A percentile compares a stretch with the other conserved stretches of the same genome.
These are phyloP conservation scores for Cisticola juncidis DNA, from an alignment of 2,113 vertebrate genomes.

Conservation along the genomic window DNA sequence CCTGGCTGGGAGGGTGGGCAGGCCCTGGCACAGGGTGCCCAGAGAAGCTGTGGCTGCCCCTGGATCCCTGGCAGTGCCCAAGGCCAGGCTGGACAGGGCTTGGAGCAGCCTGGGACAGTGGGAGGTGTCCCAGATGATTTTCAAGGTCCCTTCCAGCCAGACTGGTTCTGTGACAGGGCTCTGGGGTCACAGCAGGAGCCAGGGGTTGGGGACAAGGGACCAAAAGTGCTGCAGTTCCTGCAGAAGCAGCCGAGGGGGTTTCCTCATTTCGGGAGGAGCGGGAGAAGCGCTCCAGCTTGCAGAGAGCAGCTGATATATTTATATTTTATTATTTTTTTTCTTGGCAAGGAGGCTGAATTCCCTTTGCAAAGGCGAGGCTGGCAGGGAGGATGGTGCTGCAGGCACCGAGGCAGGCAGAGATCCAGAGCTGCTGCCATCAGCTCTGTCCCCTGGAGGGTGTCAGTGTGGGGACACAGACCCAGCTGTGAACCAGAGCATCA, in stretches of 20 bases:
- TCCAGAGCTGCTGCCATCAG: not conserved
- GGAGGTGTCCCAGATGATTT: not conserved
- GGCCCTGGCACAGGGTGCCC: rapidly evolving
- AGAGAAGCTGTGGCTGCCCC: not conserved
- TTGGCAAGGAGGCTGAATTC: not conserved
- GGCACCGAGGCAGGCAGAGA: not conserved
- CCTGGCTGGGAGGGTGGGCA: rapidly evolving
- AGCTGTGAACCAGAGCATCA: not conserved
- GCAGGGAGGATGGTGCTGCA: not conserved
- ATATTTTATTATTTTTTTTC: not conserved
- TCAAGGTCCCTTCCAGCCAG: not conserved
- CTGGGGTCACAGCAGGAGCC: not conserved
- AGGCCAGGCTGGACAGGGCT: not conserved
- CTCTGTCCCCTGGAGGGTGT: not conserved
- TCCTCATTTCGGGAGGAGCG: rapidly evolving
- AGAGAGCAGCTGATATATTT: not conserved
- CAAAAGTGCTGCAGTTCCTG: not conserved
- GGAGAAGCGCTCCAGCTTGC: not conserved
- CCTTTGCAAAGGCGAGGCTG: not conserved
- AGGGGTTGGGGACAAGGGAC: not conserved
- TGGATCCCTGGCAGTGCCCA: not conserved
- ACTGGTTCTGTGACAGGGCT: not conserved
- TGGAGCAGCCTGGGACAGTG: rapidly evolving
- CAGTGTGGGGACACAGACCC: not conserved
- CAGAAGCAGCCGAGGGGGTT: not conserved